These are phyloP conservation scores for Leistus spinibarbis DNA, from an alignment of 2,888 invertebrate species.

Conservation along the genomic window DNA sequence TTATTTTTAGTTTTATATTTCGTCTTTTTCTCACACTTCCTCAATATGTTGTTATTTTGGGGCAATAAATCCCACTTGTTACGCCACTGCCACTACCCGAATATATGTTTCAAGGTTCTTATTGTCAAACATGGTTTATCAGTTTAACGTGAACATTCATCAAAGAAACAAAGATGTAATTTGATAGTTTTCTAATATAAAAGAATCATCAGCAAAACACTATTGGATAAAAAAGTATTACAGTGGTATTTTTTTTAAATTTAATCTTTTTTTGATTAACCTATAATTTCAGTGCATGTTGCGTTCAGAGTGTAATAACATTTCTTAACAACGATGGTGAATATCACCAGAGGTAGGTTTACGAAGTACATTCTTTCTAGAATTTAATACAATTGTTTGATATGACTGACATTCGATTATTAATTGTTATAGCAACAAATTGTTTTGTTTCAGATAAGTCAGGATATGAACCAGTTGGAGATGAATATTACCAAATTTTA, in stretches of 20 bases:
- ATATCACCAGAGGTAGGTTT: conserved; percentile 18
- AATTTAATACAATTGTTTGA: background rate
- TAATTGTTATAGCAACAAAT: background rate
- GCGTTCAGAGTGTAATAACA: background rate
- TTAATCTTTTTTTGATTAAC: conserved; percentile 11
- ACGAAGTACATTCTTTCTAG: background rate
- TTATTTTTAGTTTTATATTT: conserved; percentile 18
- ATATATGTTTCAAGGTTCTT: conserved; percentile 7
- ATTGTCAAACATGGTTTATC: conserved; percentile 17
- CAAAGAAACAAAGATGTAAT: conserved; percentile 1
- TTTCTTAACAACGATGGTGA: conserved; percentile 25
- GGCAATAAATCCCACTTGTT: background rate
- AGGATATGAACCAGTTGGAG: conserved; percentile 65
- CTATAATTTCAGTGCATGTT: background rate
- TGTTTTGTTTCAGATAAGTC: conserved; percentile 52
- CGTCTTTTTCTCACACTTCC: background rate
- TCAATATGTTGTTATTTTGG: background rate
- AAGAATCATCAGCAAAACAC: background rate
- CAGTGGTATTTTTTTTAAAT: conserved; percentile 7
- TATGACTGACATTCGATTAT: background rate
- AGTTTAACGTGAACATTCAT: background rate
- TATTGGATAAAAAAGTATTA: background rate
- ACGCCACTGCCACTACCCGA: conserved; percentile 12
- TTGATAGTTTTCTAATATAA: background rate
- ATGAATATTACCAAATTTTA: conserved; percentile 62